Evolutionary conservation across 2,888 invertebrate species (phyloP).

Genomic region (Pasiphila rectangulata): DNA sequence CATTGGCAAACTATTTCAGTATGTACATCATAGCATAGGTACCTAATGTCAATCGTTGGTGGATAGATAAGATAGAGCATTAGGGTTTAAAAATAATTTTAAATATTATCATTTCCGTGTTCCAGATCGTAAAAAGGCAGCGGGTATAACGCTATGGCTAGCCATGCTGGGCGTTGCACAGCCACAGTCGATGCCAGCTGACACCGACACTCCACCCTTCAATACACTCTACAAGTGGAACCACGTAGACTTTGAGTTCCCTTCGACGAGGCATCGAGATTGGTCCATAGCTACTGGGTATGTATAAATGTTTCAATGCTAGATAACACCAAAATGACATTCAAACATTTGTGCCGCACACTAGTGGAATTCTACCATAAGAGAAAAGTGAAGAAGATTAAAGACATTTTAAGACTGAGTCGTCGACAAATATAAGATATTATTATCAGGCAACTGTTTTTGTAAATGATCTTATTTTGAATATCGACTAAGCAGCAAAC

Average conservation of each 20-base stretch:
- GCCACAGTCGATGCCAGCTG: slow-evolving; percentile 64
- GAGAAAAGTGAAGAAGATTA: no score
- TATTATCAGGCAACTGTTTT: neutral
- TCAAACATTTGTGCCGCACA: no score
- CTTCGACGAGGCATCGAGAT: slow-evolving; percentile 77
- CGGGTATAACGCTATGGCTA: slow-evolving; percentile 72
- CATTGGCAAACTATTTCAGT: neutral
- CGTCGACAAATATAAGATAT: no score
- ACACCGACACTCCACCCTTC: slow-evolving; percentile 77
- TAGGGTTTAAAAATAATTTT: no score
- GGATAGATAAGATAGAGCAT: no score
- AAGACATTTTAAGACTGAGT: no score
- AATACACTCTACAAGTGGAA: slow-evolving; percentile 87
- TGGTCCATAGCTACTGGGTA: slow-evolving; percentile 82
- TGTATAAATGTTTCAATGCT: slow-evolving; percentile 17
- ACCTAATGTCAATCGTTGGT: no score
- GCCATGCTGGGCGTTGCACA: slow-evolving; percentile 69
- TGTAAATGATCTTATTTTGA: neutral
- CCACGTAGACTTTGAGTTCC: slow-evolving; percentile 86
- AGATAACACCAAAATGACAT: no score
- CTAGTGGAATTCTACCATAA: no score
- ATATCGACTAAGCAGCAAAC: no score
- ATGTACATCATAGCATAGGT: no score
- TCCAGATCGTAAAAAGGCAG: slow-evolving; percentile 49
- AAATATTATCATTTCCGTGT: no score